phyloP scores from a whole-genome alignment of 1,140 invertebrate species.

The Meloidogyne hapla region DNA sequence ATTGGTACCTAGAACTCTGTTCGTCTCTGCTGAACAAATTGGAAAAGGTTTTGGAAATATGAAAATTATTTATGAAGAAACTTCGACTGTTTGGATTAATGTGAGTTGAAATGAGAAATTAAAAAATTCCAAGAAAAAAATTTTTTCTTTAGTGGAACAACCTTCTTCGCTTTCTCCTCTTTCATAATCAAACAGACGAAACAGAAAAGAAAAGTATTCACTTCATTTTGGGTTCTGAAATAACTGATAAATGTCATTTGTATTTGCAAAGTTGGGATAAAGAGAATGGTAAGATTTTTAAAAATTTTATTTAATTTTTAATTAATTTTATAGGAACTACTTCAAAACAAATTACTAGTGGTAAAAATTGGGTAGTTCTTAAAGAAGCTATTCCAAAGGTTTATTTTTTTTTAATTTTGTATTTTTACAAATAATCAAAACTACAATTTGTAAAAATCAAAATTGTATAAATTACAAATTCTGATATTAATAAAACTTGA shows the following conservation, averaged over 20 bases:
- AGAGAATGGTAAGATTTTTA: background rate
- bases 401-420: background rate
- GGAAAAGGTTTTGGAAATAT: slow-evolving; percentile 19
- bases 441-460: no score
- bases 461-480: no score
- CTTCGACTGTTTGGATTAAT: slow-evolving; percentile 44
- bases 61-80: slow-evolving; percentile 43
- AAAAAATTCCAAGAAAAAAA: background rate
- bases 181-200: background rate
- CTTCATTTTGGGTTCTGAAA: slow-evolving; percentile 50
- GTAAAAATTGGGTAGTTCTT: slow-evolving; percentile 40
- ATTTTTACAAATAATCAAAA: no score
- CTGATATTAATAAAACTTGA: no score
- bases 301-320: background rate
- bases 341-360: slow-evolving; percentile 24
- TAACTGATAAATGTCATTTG: slow-evolving; percentile 48
- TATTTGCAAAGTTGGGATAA: slow-evolving; percentile 32
- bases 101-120: slow-evolving; percentile 17
- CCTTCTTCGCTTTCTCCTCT: slow-evolving; percentile 38
- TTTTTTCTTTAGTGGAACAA: slow-evolving; percentile 47
- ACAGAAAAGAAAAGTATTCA: slow-evolving; percentile 19
- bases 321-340: background rate
- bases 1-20: slow-evolving; percentile 33
- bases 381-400: slow-evolving; percentile 42
- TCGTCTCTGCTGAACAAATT: slow-evolving; percentile 4